Evolutionary conservation across 2,888 invertebrate species (phyloP).

Genomic region (Aelia acuminata): DNA sequence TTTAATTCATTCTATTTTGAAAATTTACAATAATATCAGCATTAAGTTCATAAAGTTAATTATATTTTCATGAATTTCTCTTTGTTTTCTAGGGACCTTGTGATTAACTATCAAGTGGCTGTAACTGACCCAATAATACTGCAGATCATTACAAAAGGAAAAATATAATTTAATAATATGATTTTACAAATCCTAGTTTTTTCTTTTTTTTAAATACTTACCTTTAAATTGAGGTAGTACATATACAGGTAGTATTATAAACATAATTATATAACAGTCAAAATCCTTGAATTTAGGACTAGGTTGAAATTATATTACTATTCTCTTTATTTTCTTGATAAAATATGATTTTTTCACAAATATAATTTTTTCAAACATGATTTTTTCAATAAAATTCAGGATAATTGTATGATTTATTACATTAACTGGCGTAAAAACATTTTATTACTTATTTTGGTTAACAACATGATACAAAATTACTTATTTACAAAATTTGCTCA

Average conservation of each 20-base stretch:
- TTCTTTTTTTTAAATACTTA: background rate
- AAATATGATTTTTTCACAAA: slow-evolving; percentile 19
- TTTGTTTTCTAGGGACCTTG: background rate
- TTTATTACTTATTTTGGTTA: background rate
- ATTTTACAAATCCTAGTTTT: background rate
- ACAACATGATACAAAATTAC: slow-evolving; percentile 22
- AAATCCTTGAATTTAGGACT: background rate
- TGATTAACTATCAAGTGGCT: background rate
- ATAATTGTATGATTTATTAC: background rate
- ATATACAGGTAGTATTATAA: background rate
- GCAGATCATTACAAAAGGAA: background rate
- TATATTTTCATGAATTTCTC: background rate
- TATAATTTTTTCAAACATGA: background rate
- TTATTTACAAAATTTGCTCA: slow-evolving; percentile 20
- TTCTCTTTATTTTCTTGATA: slow-evolving; percentile 12
- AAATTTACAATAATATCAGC: background rate
- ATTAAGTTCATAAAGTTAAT: background rate
- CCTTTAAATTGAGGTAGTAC: background rate
- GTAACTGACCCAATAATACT: background rate
- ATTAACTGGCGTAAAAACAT: background rate
- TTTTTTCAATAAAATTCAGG: too few relatives aligned
- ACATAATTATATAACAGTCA: background rate
- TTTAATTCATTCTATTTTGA: background rate
- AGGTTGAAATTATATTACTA: background rate
- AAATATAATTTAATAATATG: background rate